Evolutionary conservation across 2,113 vertebrate genomes (phyloP).

Genomic region (Gobius niger): DNA sequence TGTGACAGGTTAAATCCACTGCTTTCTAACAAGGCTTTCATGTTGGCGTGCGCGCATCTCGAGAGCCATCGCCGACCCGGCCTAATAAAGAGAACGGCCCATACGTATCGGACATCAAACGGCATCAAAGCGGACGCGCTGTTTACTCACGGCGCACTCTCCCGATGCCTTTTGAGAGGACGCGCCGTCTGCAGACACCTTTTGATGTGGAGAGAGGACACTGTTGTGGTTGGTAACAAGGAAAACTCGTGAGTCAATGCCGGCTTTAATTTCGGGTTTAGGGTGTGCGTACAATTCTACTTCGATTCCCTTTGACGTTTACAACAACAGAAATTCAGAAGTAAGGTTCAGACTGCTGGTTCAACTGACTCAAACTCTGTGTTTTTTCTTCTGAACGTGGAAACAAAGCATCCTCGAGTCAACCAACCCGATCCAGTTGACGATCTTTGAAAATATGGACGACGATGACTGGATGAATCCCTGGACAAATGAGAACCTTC

Average conservation of each 20-base stretch:
- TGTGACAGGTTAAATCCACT: constrained; percentile 67
- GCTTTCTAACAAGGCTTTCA: constrained; percentile 65
- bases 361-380: too few species aligned
- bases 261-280: not conserved
- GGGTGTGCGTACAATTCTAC: too few species aligned
- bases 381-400: too few species aligned
- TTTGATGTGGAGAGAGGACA: constrained; percentile 59
- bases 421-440: too few species aligned
- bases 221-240: constrained; percentile 20
- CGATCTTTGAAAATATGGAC: too few species aligned
- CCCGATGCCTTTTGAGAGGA: constrained; percentile 32
- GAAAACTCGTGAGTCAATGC: constrained; percentile 4
- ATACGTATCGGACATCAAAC: constrained; percentile 67
- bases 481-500: too few species aligned
- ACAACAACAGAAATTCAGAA: too few species aligned
- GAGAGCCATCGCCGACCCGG: constrained; percentile 30
- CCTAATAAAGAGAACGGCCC: constrained; percentile 49
- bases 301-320: too few species aligned
- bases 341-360: too few species aligned
- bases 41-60: constrained; percentile 42
- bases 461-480: too few species aligned
- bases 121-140: constrained; percentile 61
- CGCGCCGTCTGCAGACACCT: constrained; percentile 43
- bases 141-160: constrained; percentile 46
- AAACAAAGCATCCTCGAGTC: too few species aligned